Evolutionary conservation across 2,888 invertebrate species (phyloP), one percentile per base, ranked within the genome.

Genomic region (Taphrorychus bicolor): DNA sequence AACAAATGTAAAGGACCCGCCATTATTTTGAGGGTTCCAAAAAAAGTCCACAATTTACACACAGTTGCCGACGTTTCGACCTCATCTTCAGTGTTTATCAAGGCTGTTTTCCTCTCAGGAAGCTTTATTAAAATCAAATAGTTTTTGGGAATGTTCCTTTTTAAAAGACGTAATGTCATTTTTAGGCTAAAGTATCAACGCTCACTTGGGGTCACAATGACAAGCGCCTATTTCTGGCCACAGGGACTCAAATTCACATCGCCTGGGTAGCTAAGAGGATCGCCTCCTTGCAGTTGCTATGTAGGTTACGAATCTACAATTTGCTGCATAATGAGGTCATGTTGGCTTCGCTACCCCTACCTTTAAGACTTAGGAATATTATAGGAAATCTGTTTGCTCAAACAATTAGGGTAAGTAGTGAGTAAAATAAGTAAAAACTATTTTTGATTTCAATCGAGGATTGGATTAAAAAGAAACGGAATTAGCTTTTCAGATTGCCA

Each of bases 201-300:
- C 84, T 99, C 77, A 98, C 98, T 5, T 99, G 98, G 98, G 98
- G 97, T 22, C 98, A 98, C 85, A 97, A 97, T 81, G 98, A 98
- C 80, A 92, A 95, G 74, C 87, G 98, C 22, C 85, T 99, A 73
- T 98, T 98, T 82, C 90, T 98, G 69, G 95, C 95, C 3, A 94
- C 94, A 2, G 98, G 98, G 11, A 92, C 93, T 52, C 91, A 92
- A 77, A 90, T 95, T 76, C 95, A 96, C 82, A 94, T 96, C 70
- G 97, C 97, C 48, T 95, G 97, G 88, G 93, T 98, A 59, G 94
- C 94, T 76, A 86, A 95, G 71, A 88, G 93, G 62, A 93, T 97
- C 71, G 95, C 96, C 58, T 93, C 95, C 59, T 85, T 98, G 74
- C 97, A 97, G 83, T 85, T 96, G 76, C 85, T 98, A 73, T 95